Base-by-base conservation (phyloP, 2,113 vertebrate genomes). In the Hymenochirus boettgeri region DNA sequence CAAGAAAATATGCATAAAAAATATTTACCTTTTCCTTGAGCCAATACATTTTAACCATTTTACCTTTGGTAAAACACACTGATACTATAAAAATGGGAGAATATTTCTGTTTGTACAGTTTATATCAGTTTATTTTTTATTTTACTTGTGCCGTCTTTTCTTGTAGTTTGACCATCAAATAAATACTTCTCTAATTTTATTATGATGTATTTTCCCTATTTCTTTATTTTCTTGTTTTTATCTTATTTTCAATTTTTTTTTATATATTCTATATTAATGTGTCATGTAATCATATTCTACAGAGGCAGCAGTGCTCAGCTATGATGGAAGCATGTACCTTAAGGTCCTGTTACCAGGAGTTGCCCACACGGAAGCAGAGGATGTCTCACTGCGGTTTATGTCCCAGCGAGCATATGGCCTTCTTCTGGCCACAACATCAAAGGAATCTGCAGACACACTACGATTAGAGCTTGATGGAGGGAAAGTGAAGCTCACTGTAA, bases 241-340 rank as follows among this genome's bases (percentile, higher is more conserved):
- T 55, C 9, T 24, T 23, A 7, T 13, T 48, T 51, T 31, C 29
- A 31, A 31, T n/a, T n/a, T n/a, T n/a, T n/a, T n/a, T n/a, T n/a
- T n/a, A n/a, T n/a, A n/a, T n/a, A n/a, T n/a, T n/a, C n/a, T n/a
- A n/a, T n/a, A n/a, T n/a, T n/a, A n/a, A n/a, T n/a, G n/a, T n/a
- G n/a, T n/a, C n/a, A n/a, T n/a, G n/a, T n/a, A n/a, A n/a, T n/a
- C 33, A 10, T 13, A 11, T 13, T 13, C 33, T 7, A 1, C 79
- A 98, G 94, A 97, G 80, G 92, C 92, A 48, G 91, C 92, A 0
- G 87, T 91, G 73, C 86, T 98, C 72, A 96, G 94, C 81, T 97
- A 95, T 0, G 95, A 98, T 0, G 94, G 95, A 73, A 93, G 90
- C 83, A 95, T 94, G 92, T 97, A 92, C 71, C 90, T 98, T 83